Conservation (phyloP, 1,140 invertebrate species). For the Drosophila repletoides region DNA sequence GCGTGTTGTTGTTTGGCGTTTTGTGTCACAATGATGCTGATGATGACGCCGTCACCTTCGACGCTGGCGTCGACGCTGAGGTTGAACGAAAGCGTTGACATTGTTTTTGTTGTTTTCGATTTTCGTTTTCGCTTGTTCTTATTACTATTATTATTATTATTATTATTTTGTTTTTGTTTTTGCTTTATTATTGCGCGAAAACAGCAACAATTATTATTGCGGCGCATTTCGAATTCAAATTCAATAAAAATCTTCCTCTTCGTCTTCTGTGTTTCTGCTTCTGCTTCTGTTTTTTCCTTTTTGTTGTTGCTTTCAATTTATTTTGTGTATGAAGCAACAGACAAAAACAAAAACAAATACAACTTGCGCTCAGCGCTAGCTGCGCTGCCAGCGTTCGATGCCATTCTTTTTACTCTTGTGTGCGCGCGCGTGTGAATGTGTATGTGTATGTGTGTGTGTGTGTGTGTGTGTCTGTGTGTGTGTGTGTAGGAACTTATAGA, state of each 20-base stretch:
- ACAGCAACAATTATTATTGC: constrained; percentile 40
- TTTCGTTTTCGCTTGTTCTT: constrained; percentile 45
- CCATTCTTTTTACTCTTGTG: constrained; percentile 13
- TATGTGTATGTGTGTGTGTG: no score
- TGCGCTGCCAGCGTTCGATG: constrained; percentile 2
- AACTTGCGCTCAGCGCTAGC: constrained; percentile 6
- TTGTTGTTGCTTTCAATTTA: constrained; percentile 22
- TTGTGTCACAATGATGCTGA: background rate
- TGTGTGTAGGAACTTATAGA: constrained; percentile 10
- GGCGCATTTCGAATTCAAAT: constrained; percentile 49
- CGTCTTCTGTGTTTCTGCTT: background rate
- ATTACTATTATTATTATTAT: constrained; percentile 21
- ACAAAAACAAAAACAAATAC: constrained; percentile 11
- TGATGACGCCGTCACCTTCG: constrained; percentile 15
- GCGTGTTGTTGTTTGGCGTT: constrained; percentile 2
- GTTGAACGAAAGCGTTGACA: constrained; percentile 41
- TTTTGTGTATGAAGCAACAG: constrained; percentile 24
- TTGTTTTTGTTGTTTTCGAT: constrained; percentile 48
- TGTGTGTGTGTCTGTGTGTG: no score
- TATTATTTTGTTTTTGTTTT: no score
- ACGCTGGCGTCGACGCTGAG: background rate
- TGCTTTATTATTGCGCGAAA: no score
- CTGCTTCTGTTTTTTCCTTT: background rate
- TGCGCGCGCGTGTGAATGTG: background rate
- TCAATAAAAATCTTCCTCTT: constrained; percentile 4